These are phyloP conservation scores for Colaptes auratus DNA, from an alignment of 2,113 vertebrate species.

Conservation along the genomic window DNA sequence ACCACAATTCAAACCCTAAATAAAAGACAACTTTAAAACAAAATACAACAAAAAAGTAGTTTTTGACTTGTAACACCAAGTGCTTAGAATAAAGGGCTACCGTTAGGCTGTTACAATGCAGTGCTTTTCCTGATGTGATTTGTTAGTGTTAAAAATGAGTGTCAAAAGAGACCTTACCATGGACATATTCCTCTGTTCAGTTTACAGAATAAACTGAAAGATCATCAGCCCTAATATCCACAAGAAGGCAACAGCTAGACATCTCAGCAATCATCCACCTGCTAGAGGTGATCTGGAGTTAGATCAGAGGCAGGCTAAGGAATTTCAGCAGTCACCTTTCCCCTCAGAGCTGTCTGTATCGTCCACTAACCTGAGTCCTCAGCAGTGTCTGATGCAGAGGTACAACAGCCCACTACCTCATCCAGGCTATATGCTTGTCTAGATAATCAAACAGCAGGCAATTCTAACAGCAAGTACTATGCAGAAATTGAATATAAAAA, in stretches of 20 bases:
- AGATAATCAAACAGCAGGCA: neutral
- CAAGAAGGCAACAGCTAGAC: neutral
- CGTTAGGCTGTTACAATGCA: conserved; percentile 70
- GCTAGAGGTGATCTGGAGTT: neutral
- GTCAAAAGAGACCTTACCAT: conserved; percentile 61
- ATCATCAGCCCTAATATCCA: conserved; percentile 69
- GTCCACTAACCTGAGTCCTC: neutral
- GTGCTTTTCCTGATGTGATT: conserved; percentile 67
- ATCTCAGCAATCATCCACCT: neutral
- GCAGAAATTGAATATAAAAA: neutral
- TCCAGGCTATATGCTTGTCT: neutral
- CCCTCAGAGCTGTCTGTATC: accelerated
- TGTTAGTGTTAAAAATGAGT: conserved; percentile 49
- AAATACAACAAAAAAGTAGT: conserved; percentile 64
- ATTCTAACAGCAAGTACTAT: neutral
- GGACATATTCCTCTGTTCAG: conserved; percentile 28
- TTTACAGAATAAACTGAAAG: conserved; percentile 47
- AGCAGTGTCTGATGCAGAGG: neutral
- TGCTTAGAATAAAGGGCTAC: conserved; percentile 71
- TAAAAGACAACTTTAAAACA: conserved; percentile 63
- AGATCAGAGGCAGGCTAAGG: neutral
- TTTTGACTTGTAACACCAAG: conserved; percentile 75
- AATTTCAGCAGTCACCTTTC: neutral
- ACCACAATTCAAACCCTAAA: conserved; percentile 69
- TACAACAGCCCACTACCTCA: accelerated